phyloP scores from a whole-genome alignment of 2,113 vertebrate genomes.

The Okapia johnstoni region DNA sequence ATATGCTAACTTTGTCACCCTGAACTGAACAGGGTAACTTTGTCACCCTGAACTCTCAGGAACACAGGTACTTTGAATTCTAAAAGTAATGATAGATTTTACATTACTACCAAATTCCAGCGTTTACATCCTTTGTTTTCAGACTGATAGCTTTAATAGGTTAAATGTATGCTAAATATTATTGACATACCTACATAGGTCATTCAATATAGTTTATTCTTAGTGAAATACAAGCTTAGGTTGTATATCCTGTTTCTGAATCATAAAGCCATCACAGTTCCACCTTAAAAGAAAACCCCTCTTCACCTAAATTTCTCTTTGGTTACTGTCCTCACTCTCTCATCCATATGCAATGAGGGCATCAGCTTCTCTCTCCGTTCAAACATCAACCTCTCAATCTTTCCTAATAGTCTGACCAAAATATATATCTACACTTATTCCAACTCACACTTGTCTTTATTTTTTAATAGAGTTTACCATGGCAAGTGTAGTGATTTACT shows the following conservation, averaged over 20 bases:
- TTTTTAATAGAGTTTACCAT: background rate
- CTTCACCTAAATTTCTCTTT: background rate
- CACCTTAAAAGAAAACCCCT: background rate
- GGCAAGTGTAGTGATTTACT: background rate
- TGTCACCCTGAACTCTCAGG: background rate
- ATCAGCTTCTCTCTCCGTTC: background rate
- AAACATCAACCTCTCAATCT: background rate
- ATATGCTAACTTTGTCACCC: background rate
- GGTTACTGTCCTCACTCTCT: background rate
- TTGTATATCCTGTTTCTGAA: background rate
- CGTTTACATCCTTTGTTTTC: background rate
- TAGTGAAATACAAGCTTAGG: background rate
- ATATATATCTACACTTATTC: background rate
- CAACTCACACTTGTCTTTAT: background rate
- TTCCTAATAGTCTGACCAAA: background rate
- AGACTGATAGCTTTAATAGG: background rate
- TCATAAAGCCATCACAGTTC: background rate
- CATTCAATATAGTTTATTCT: background rate
- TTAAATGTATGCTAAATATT: background rate
- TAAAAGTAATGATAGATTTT: background rate
- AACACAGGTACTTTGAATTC: fast-evolving
- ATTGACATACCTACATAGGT: background rate
- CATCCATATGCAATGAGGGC: background rate
- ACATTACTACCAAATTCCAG: background rate
- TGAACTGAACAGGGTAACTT: background rate